Evolutionary conservation across 2,797 vertebrate species (phyloP), one percentile per base, ranked within the genome.

Genomic region (Sebastes oblongus): DNA sequence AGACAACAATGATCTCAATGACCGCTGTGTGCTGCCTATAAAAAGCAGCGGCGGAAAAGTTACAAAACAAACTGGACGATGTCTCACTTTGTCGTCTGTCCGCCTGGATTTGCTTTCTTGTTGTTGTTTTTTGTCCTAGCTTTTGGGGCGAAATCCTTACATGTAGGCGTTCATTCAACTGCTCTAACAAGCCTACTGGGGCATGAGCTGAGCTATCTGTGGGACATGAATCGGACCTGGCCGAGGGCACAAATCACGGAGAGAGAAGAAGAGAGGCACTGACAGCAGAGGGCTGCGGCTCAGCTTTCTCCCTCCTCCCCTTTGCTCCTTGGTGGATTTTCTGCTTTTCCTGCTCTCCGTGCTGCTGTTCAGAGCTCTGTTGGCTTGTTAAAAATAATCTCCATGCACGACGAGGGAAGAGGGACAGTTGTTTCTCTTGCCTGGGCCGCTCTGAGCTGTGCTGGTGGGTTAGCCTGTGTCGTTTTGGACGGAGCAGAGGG

Each of bases 181-280:
- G 90, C 91, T 92, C 86, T 93, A 94, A 94, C 92, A 94, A 92
- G 92, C 92, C 93, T 90, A 90, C 91, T 92, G 92, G 93, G 92
- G 91, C 91, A 87, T 93, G 90, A 91, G 92, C 91, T 80, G 91
- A 89, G 88, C 86, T 93, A 88, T 94, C 92, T 92, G 91, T 88
- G 92, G 93, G 93, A 92, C 93, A 92, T 88, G 91, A 91, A 92
- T 92, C 59, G 91, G 93, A 94, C 93, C 93, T 89, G 93, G 92
- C 92, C 88, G 73, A 93, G 85, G 92, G 92, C 93, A 91, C 92
- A 89, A 92, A 93, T 94, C 91, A 91, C 87, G 88, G 80, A 18
- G 64, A 84, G 83, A 85, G 92, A 88, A 86, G 90, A 87, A 92
- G 92, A 94, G 91, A 92, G 90, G 86, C 90, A 87, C 92, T 95